These are phyloP conservation scores for Acyrthosiphon pisum DNA, from an alignment of 1,140 invertebrate species.

Conservation along the genomic window DNA sequence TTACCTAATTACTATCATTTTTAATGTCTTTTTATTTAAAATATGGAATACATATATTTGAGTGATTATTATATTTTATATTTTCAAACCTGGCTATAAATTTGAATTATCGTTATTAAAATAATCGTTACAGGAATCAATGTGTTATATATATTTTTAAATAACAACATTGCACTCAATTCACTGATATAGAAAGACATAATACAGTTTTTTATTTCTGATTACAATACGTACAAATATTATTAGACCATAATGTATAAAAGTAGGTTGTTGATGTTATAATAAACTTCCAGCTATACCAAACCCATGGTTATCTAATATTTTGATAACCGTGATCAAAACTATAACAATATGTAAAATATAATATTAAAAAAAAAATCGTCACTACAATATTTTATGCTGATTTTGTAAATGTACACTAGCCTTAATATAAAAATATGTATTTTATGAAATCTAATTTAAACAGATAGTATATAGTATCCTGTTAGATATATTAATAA, in stretches of 20 bases:
- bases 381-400: background rate
- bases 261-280: background rate
- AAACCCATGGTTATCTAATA: background rate
- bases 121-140: too few relatives aligned
- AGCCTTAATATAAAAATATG: background rate
- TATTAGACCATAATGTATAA: background rate
- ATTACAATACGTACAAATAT: background rate
- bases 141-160: background rate
- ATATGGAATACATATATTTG: too few relatives aligned
- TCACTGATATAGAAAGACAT: accelerated
- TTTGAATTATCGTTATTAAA: too few relatives aligned
- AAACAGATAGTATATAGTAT: background rate
- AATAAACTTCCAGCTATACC: background rate
- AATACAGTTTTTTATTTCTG: background rate
- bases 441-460: background rate
- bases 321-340: background rate
- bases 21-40: too few relatives aligned
- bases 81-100: too few relatives aligned
- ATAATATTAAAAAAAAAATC: background rate
- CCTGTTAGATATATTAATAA: background rate
- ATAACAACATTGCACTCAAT: background rate
- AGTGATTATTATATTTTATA: too few relatives aligned
- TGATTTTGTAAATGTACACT: background rate
- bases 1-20: too few relatives aligned
- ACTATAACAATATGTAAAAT: background rate